Base-by-base conservation (phyloP, 1,140 invertebrate species). In the Gryon sp. region DNA sequence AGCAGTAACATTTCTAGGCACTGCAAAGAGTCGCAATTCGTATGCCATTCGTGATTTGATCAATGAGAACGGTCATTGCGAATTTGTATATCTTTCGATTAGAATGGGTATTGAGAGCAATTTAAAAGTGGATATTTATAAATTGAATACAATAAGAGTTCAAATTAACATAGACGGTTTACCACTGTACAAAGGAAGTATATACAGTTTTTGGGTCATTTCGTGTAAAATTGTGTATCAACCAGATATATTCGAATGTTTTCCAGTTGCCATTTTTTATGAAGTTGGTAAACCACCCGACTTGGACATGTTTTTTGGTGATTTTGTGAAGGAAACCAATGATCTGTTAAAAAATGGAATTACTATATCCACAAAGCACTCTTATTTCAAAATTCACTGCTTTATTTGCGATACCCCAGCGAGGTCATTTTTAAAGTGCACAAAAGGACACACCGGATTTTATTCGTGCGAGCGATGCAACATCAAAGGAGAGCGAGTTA, bases 371-470 rank as follows among this genome's bases (percentile, higher is more conserved):
- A 28, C 22, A n/a, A 26, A 15, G 0, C 22, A 46, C 5, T 60
- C 30, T 34, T 15, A 18, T 12, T 19, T 60, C 11, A n/a, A 18
- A 2, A 36, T 60, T 8, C 16, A 18, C 7, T 46, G 38, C 12
- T 60, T 46, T 32, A 26, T 46, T 6, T 60, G 57, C 28, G 41
- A 43, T 12, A 28, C 34, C 12, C 73, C 73, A 15, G 73, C 66
- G 1, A 12, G 66, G 8, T 26, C 73, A 14, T 57, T 28, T 9
- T 15, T 12, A 30, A 57, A 57, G 18, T 40, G 20, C 26, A 40
- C 34, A 41, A 57, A 57, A 41, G 26, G 26, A 8, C 53, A 57
- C n/a, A 43, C 14, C 2, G 53, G 36, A 12, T 40, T 11, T 57
- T 57, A 14, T 11, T 14, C 24, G 1, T 55, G 50, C 22, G 40